Base-by-base conservation (phyloP, 2,113 vertebrate species). In the Willisornis vidua region DNA sequence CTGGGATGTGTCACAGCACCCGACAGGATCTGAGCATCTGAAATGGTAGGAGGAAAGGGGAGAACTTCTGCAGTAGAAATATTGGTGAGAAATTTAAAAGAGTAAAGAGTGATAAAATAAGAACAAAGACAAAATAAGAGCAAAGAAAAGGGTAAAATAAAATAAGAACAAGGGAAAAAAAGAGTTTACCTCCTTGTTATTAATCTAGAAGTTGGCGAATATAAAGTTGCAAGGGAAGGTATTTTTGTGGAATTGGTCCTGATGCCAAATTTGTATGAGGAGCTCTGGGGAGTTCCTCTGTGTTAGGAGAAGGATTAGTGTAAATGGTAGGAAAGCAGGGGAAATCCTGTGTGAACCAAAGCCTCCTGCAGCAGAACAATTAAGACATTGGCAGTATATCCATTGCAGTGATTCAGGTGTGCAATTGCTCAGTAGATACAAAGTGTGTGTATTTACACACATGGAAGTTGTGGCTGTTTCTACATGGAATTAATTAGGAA, bases 21-120 rank as follows among this genome's bases (percentile, higher is more conserved):
- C 29, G 24, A 29, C 7, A 11, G 45, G 17, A 26, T 29, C 45
- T 49, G 62, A 58, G 26, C 48, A 26, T 37, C 57, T 31, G 25
- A 35, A 57, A 8, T 12, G 19, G 26, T 22, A 17, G 12, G 41
- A 45, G 37, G 39, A 51, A 68, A 84, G 29, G 24, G 43, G 18
- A 12, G 49, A 52, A 20, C 15, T 45, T 13, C 22, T 0, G 0
- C 9, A 3, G 55, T 3, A 52, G 46, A 35, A 61, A 66, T 74
- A 48, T 22, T 28, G 12, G 23, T n/a, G 43, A 6, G 37, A 29
- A 66, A 76, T 37, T 43, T 43, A 8, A 10, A 24, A 19, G 57
- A 25, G 23, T 29, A 37, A 48, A 49, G 7, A 73, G n/a, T 24
- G 31, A 61, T 8, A 33, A 83, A 80, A 46, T 9, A 31, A 37